Evolutionary conservation across 2,888 invertebrate species (phyloP).

Genomic region (Eueremaeus valkanovi): DNA sequence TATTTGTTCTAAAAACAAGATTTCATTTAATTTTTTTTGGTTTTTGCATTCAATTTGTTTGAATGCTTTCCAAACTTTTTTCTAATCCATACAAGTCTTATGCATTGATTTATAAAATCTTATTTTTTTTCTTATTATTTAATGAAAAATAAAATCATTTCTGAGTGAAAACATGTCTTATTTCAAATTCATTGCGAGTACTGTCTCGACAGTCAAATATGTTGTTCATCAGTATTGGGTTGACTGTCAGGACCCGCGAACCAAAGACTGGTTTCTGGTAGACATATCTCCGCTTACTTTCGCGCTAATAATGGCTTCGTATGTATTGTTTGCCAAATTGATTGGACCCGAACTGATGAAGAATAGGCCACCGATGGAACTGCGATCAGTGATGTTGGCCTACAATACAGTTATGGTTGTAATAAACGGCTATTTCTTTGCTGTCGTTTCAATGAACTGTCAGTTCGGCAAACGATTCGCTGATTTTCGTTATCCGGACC

Average conservation of each 20-base stretch:
- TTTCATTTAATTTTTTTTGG: too few species aligned
- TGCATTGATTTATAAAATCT: too few species aligned
- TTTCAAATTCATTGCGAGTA: neutral
- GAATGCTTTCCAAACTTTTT: too few species aligned
- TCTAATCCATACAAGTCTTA: too few species aligned
- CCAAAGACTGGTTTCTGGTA: neutral
- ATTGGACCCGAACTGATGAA: conserved; percentile 28
- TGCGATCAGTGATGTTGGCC: conserved; percentile 1
- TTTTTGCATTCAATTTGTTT: too few species aligned
- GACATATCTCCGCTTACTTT: neutral
- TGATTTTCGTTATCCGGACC: conserved; percentile 36
- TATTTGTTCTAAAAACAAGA: too few species aligned
- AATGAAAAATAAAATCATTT: too few species aligned
- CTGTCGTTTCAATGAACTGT: neutral
- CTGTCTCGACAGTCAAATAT: neutral
- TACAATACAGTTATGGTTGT: conserved; percentile 35
- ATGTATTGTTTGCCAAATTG: conserved; percentile 34
- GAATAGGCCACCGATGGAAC: conserved; percentile 16
- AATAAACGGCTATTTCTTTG: conserved; percentile 13
- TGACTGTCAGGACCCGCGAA: conserved; percentile 31
- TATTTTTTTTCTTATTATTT: too few species aligned
- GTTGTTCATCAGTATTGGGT: conserved; percentile 36
- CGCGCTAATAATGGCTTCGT: neutral
- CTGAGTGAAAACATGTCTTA: neutral
- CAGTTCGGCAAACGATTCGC: conserved; percentile 34